phyloP scores from a whole-genome alignment of 2,113 vertebrate genomes.

The Barnardius zonarius region DNA sequence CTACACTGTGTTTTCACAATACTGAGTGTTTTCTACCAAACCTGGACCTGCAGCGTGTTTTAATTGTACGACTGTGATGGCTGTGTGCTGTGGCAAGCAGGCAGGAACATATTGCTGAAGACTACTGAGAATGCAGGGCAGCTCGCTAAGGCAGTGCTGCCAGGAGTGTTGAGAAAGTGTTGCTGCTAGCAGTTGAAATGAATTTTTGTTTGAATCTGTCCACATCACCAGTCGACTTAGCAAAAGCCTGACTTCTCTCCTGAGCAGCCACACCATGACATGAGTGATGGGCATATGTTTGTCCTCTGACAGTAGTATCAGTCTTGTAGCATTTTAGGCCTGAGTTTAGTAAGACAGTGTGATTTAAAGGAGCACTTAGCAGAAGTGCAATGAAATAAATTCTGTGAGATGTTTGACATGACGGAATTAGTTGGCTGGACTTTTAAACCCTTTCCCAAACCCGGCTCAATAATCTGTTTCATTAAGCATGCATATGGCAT shows the following conservation, averaged over 20 bases:
- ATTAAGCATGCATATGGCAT: background rate
- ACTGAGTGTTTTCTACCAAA: background rate
- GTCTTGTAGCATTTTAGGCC: background rate
- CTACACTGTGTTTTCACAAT: background rate
- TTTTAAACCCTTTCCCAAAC: background rate
- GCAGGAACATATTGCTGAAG: background rate
- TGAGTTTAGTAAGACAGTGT: background rate
- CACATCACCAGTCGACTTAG: background rate
- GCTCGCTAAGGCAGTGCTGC: background rate
- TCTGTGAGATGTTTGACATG: background rate
- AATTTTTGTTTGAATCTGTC: background rate
- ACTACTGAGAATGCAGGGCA: background rate
- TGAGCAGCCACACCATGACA: background rate
- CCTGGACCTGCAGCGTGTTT: background rate
- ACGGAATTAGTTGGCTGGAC: background rate
- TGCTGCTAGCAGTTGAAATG: background rate
- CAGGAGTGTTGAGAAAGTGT: background rate
- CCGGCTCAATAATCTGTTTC: background rate
- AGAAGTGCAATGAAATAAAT: background rate
- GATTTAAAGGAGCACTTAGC: background rate
- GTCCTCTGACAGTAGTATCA: background rate
- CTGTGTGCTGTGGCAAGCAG: background rate
- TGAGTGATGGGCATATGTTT: background rate
- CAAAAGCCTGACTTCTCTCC: background rate
- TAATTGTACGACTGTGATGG: background rate